These are phyloP conservation scores for Riparia riparia DNA, from an alignment of 2,113 vertebrate genomes.

Conservation along the genomic window DNA sequence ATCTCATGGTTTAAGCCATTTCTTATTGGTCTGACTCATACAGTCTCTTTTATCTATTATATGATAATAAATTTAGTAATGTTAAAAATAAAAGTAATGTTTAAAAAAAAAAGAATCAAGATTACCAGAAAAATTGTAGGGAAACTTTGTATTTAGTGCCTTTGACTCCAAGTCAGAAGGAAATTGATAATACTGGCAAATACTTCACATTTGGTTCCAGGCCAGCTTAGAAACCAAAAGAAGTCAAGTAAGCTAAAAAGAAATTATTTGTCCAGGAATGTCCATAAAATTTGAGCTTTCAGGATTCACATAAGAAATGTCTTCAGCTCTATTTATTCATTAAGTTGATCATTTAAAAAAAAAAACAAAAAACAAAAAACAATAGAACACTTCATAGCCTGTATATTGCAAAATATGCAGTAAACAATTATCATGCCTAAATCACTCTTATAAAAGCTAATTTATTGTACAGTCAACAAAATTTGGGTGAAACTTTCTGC, in stretches of 20 bases:
- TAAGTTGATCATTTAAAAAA: not conserved
- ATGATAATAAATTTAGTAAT: not conserved
- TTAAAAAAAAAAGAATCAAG: not conserved
- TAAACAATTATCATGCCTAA: not conserved
- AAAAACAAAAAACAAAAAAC: not conserved
- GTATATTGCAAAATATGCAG: not conserved
- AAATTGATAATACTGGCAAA: not conserved
- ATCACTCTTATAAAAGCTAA: not conserved
- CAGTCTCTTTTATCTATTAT: not conserved
- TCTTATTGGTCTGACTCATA: not conserved
- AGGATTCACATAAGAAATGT: not conserved
- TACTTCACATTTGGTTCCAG: not conserved
- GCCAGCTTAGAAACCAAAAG: not conserved
- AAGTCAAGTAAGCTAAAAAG: not conserved
- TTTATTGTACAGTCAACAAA: not conserved
- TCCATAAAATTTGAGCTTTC: not conserved
- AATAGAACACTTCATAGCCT: not conserved
- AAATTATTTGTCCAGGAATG: not conserved
- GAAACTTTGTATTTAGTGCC: not conserved
- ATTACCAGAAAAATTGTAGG: not conserved
- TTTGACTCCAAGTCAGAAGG: not conserved
- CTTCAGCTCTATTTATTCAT: not conserved
- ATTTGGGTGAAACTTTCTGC: not conserved
- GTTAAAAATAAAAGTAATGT: accelerated
- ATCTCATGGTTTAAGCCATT: not conserved